phyloP scores from a whole-genome alignment of 2,113 vertebrate genomes.

The Ornithorhynchus anatinus region DNA sequence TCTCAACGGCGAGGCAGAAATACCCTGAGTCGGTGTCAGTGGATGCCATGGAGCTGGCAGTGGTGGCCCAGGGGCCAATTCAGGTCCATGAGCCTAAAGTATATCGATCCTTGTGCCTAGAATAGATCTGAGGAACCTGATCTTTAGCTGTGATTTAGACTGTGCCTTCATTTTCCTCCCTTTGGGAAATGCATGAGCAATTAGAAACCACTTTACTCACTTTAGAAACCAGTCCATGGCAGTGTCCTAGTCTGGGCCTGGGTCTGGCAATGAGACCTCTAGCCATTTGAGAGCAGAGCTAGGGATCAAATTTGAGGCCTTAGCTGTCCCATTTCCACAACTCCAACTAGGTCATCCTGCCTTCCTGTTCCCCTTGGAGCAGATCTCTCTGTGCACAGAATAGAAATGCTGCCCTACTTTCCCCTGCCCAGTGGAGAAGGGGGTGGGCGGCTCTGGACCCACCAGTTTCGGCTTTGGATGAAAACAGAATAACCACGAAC shows the following conservation, averaged over 20 bases:
- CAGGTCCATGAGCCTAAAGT: too few relatives aligned
- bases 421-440: neutral
- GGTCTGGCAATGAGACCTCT: neutral
- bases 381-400: neutral
- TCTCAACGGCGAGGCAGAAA: neutral
- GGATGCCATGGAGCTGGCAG: neutral
- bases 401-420: conserved; percentile 20
- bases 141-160: too few relatives aligned
- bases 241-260: neutral
- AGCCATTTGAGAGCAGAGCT: conserved; percentile 1
- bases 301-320: neutral
- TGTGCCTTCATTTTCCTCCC: too few relatives aligned
- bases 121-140: neutral
- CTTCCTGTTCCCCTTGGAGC: neutral
- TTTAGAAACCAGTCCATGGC: too few relatives aligned
- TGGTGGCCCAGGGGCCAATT: neutral
- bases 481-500: neutral
- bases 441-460: neutral
- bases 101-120: too few relatives aligned
- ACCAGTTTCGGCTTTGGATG: neutral
- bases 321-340: too few relatives aligned
- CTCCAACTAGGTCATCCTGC: conserved; percentile 1
- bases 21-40: neutral
- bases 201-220: too few relatives aligned
- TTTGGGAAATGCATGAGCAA: too few relatives aligned